Conservation (phyloP, 1,140 invertebrate species). For the Camponotus pennsylvanicus region DNA sequence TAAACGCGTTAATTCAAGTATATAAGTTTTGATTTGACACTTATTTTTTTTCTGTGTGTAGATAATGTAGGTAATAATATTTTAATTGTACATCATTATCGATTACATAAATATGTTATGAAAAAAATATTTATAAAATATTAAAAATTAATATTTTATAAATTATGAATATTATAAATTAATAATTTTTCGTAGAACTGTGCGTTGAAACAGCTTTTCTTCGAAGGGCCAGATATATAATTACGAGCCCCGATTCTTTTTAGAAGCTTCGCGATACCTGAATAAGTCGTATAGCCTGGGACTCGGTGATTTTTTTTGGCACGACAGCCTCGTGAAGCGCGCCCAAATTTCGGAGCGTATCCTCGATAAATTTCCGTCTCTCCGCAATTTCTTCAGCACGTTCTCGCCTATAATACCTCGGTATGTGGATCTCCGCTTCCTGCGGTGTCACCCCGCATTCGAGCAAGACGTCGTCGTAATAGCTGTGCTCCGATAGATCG, state of each 20-base stretch:
- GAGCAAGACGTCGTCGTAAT: slow-evolving; percentile 92
- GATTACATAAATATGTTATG: too few species aligned
- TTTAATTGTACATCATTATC: too few species aligned
- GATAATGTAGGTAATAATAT: too few species aligned
- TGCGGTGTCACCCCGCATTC: slow-evolving; percentile 89
- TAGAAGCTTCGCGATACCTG: slow-evolving; percentile 85
- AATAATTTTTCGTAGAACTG: too few species aligned
- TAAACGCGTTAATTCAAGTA: too few species aligned
- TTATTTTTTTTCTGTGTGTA: too few species aligned
- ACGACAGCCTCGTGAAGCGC: slow-evolving; percentile 88
- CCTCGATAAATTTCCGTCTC: slow-evolving; percentile 88
- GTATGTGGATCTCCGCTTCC: slow-evolving; percentile 89
- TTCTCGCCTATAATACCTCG: slow-evolving; percentile 90
- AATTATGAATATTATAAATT: background rate
- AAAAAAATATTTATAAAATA: too few species aligned
- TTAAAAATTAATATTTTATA: background rate
- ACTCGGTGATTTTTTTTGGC: slow-evolving; percentile 89
- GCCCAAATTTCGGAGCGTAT: slow-evolving; percentile 89
- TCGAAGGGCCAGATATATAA: background rate
- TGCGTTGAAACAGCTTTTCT: background rate
- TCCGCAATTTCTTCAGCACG: slow-evolving; percentile 88
- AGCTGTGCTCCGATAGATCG: slow-evolving; percentile 94
- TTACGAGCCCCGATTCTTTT: background rate
- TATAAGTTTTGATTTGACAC: too few species aligned
- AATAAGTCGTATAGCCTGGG: slow-evolving; percentile 94